Base-by-base conservation (phyloP, 2,113 vertebrate species). In the Rhinoderma darwinii region DNA sequence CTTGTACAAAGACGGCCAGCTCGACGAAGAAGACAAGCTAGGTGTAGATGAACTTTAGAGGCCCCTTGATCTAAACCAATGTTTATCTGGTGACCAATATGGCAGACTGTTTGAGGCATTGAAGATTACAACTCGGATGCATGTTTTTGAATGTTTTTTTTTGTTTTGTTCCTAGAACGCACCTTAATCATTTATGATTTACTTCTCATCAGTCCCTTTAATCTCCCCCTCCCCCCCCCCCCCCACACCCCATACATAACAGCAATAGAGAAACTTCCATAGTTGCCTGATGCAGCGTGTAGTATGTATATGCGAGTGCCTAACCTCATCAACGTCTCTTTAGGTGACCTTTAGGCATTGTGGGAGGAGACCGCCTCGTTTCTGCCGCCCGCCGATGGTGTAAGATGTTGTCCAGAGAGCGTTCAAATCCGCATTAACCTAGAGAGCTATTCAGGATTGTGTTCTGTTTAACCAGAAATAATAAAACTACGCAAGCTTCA, bases 1-100 rank as follows among this genome's bases (percentile, higher is more conserved):
- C 93, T 96, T 99, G 93, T 97, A 96, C 90, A 97, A 96, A 90
- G 95, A 95, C 9, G 94, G 94, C 66, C 92, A 93, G 41, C 17
- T 83, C 41, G 90, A 92, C 22, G 89, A 91, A 8, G 43, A 89
- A 18, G 88, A 92, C 74, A 94, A 94, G 86, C 77, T 93, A 87
- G 90, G n/a, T 77, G 86, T 92, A 78, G 95, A 94, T 25, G 14
- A 93, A 9, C 0, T 93, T 86, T 95, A 94, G 94, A 70, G 80
- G 63, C 10, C 5, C 86, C 17, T 56, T 89, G 88, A 92, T 91
- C 91, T 82, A 89, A 90, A 51, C 18, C 22, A 89, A 81, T 87
- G 86, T 88, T 88, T 47, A n/a, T 54, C 56, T 37, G 47, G 27
- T 56, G 59, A 4, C 3, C 54, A 50, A 88, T 91, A 87, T 88